Conservation (phyloP, 1,140 invertebrate genomes). For the Gryllus bimaculatus region DNA sequence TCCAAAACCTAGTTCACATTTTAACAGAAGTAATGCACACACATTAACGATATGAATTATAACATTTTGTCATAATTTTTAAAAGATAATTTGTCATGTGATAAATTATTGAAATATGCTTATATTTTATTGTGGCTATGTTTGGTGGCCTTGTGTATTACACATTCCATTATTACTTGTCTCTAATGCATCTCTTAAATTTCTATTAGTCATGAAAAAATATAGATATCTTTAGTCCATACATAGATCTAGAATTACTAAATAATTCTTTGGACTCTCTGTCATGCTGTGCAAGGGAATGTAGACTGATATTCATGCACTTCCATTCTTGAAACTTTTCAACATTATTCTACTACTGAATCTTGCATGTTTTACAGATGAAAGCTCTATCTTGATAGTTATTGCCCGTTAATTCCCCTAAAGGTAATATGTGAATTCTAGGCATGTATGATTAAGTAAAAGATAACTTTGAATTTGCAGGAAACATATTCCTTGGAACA, state of each 20-base stretch:
- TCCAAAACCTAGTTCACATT: neutral
- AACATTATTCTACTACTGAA: neutral
- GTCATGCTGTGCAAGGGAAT: neutral
- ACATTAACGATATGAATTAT: too few species aligned
- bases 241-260: neutral
- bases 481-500: slow-evolving; percentile 89
- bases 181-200: neutral
- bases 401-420: slow-evolving; percentile 1
- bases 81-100: neutral
- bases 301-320: neutral
- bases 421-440: too few species aligned
- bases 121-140: neutral
- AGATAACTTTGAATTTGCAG: slow-evolving; percentile 37
- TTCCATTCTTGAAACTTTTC: neutral
- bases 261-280: neutral
- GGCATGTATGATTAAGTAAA: too few species aligned
- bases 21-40: neutral
- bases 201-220: neutral
- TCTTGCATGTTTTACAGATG: neutral
- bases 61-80: neutral
- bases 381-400: slow-evolving; percentile 27
- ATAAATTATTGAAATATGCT: too few species aligned
- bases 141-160: neutral
- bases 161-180: neutral
- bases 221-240: neutral